These are phyloP conservation scores for Tragelaphus imberbis DNA, from an alignment of 2,113 vertebrate genomes.

Conservation along the genomic window DNA sequence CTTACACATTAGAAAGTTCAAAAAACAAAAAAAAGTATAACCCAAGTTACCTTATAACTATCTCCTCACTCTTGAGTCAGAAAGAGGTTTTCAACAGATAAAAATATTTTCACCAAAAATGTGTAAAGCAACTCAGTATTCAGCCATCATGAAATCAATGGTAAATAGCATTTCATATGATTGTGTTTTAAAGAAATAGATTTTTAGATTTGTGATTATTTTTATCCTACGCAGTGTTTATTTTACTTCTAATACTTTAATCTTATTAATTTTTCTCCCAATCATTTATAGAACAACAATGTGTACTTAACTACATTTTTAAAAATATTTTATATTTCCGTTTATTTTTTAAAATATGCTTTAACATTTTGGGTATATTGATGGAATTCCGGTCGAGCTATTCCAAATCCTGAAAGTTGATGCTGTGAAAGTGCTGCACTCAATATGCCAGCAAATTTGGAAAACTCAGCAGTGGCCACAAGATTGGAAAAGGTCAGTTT, in stretches of 20 bases:
- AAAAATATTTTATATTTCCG: neutral
- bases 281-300: neutral
- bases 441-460: no score
- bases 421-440: no score
- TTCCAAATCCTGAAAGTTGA: no score
- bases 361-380: neutral
- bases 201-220: neutral
- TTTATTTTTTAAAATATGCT: neutral
- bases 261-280: neutral
- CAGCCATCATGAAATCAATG: neutral
- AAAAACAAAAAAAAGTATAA: neutral
- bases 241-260: neutral
- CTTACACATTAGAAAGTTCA: neutral
- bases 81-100: neutral
- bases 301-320: neutral
- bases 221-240: neutral
- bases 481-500: no score
- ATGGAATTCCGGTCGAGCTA: no score
- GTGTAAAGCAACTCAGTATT: neutral
- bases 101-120: neutral
- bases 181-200: neutral
- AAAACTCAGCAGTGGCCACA: no score
- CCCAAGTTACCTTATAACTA: fast-evolving
- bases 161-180: neutral
- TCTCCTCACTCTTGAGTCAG: neutral